phyloP scores from a whole-genome alignment of 2,113 vertebrate species.

The Nothoprocta pentlandii region DNA sequence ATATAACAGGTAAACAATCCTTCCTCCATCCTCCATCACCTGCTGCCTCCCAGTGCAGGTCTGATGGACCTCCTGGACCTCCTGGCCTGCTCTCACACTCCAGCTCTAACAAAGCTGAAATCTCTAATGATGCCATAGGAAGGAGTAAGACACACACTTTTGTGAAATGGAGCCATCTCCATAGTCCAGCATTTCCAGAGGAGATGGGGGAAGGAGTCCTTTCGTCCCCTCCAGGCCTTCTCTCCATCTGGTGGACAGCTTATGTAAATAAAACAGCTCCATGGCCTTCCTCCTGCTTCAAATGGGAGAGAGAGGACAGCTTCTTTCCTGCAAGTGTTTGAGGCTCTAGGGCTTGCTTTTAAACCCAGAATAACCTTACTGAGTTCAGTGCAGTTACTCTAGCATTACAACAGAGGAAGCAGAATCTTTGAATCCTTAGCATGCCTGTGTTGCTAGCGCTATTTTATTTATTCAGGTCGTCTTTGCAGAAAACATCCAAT shows the following conservation, averaged over 20 bases:
- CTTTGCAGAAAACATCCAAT: slow-evolving; percentile 76
- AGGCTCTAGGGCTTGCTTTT: slow-evolving; percentile 31
- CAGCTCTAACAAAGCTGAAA: neutral
- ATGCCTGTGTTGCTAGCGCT: slow-evolving; percentile 11
- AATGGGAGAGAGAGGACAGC: slow-evolving; percentile 32
- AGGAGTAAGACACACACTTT: neutral
- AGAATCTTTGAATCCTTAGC: slow-evolving; percentile 39
- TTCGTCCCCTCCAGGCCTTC: slow-evolving; percentile 22
- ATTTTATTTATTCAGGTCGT: slow-evolving; percentile 72
- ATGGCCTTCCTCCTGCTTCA: neutral
- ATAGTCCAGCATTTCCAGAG: neutral
- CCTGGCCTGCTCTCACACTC: neutral
- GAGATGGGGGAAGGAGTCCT: neutral
- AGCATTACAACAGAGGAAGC: slow-evolving; percentile 19
- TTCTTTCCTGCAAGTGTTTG: neutral
- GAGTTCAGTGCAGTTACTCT: slow-evolving; percentile 21
- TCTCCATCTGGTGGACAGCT: slow-evolving; percentile 55
- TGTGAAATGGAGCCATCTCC: neutral
- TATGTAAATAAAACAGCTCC: neutral
- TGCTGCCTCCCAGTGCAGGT: neutral
- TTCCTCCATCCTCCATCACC: neutral
- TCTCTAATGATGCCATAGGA: neutral
- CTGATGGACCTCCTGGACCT: neutral
- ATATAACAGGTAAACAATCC: accelerated
- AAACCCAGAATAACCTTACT: slow-evolving; percentile 40